phyloP scores from a whole-genome alignment of 2,888 invertebrate species.

The Drosophila trichaetosa region DNA sequence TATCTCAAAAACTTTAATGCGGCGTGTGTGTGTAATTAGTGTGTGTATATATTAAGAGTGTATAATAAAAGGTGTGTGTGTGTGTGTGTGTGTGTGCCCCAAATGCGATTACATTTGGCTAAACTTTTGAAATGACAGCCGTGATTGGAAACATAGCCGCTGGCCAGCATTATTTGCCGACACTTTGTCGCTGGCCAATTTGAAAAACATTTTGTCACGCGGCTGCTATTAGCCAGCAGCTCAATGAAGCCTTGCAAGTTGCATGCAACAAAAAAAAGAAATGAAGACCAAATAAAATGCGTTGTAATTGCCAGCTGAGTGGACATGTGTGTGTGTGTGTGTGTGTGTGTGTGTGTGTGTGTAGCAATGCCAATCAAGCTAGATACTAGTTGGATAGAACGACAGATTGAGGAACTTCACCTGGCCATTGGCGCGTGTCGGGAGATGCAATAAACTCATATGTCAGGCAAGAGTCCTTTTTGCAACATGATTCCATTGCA shows the following conservation, averaged over 20 bases:
- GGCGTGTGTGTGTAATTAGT: conserved; percentile 40
- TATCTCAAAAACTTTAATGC: conserved; percentile 47
- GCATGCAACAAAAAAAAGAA: conserved; percentile 45
- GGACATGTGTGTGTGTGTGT: conserved; percentile 36
- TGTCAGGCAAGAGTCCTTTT: conserved; percentile 27
- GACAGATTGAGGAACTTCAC: conserved; percentile 4
- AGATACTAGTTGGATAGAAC: not conserved
- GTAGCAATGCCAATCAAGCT: conserved; percentile 3
- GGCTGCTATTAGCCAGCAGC: conserved; percentile 57
- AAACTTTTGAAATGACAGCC: conserved; percentile 31
- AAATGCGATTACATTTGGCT: conserved; percentile 26
- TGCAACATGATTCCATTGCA: conserved; percentile 30
- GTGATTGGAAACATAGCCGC: conserved; percentile 40
- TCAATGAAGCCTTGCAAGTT: conserved; percentile 60
- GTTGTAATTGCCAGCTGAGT: conserved; percentile 64
- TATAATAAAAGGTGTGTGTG: not conserved
- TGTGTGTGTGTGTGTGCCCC: conserved; percentile 1
- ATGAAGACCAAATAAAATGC: conserved; percentile 28
- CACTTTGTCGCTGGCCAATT: conserved; percentile 11
- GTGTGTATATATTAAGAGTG: conserved; percentile 19
- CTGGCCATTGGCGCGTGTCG: conserved; percentile 61
- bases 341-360: conserved; percentile 14
- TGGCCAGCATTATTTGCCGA: conserved; percentile 4
- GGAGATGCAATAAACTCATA: conserved; percentile 51
- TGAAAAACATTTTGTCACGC: conserved; percentile 61